phyloP scores from a whole-genome alignment of 2,888 invertebrate species.

The Ormyrus nitidulus region DNA sequence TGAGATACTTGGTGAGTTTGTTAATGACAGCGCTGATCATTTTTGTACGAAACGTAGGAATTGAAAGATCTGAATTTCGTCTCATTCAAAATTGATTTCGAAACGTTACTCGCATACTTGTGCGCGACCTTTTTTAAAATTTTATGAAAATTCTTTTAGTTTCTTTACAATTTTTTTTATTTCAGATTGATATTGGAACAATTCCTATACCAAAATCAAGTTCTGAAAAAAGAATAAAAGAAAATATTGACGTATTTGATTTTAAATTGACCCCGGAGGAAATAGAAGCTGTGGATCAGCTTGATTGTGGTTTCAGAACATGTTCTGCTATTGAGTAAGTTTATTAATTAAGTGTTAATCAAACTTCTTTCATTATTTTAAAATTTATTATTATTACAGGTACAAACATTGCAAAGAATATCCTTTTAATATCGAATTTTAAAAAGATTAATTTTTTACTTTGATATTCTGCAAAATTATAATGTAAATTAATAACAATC shows the following conservation, averaged over 20 bases:
- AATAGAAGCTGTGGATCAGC: conserved; percentile 68
- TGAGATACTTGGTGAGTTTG: conserved; percentile 81
- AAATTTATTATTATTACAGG: conserved; percentile 52
- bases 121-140: no score
- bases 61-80: no score
- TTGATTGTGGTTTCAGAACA: conserved; percentile 68
- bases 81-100: no score
- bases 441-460: conserved; percentile 29
- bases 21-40: no score
- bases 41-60: no score
- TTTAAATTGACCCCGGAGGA: conserved; percentile 79
- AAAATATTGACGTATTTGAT: conserved; percentile 81
- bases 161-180: background rate
- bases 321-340: conserved; percentile 61
- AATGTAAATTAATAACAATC: no score
- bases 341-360: conserved; percentile 15
- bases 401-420: conserved; percentile 72
- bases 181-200: conserved; percentile 60
- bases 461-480: no score
- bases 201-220: conserved; percentile 81
- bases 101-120: no score
- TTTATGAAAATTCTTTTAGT: no score
- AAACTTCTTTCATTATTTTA: background rate
- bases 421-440: conserved; percentile 74
- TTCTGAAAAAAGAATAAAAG: conserved; percentile 77